phyloP scores from a whole-genome alignment of 2,113 vertebrate genomes.

The Mus spicilegus region DNA sequence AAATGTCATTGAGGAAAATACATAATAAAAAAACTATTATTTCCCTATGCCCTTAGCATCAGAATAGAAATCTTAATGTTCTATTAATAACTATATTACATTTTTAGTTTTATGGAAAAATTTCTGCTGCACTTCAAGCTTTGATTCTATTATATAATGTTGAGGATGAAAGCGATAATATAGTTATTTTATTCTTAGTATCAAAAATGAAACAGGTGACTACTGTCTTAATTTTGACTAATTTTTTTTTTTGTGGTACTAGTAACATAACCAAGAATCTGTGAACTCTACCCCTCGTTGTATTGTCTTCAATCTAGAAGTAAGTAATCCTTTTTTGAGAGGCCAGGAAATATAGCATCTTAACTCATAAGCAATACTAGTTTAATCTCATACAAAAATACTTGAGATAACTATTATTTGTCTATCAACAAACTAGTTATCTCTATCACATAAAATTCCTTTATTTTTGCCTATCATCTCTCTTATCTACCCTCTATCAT shows the following conservation, averaged over 20 bases:
- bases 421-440: background rate
- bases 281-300: background rate
- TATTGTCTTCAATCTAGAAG: background rate
- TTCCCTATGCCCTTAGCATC: background rate
- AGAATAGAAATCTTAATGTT: background rate
- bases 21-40: background rate
- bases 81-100: background rate
- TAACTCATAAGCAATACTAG: background rate
- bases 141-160: background rate
- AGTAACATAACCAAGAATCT: too few relatives aligned
- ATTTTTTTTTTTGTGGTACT: background rate
- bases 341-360: background rate
- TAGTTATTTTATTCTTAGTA: background rate
- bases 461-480: too few relatives aligned
- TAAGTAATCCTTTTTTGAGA: constrained; percentile 8
- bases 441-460: background rate
- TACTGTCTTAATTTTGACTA: background rate
- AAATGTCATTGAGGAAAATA: too few relatives aligned
- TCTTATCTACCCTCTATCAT: background rate
- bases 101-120: background rate
- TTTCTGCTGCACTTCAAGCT: background rate
- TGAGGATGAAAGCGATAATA: background rate
- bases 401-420: background rate
- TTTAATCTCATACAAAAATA: background rate
- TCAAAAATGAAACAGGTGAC: background rate